Evolutionary conservation across 2,888 invertebrate genomes (phyloP), one percentile per base, ranked within the genome.

Genomic region (Phymatocera aterrima): DNA sequence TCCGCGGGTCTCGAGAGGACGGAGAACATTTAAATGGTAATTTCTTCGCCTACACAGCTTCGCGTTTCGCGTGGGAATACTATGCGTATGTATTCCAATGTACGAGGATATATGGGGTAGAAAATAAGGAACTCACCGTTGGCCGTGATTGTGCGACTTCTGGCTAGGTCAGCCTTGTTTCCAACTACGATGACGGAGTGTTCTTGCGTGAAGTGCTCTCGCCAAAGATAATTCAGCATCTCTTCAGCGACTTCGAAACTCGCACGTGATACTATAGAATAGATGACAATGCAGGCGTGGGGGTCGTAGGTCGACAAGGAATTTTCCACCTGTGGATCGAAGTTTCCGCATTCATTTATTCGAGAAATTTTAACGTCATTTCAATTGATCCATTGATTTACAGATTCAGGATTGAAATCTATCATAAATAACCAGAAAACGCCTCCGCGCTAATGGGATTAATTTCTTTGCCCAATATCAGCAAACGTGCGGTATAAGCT

Each of bases 91-190:
- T 60, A 60, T 8, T 12, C 18, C 15, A 48, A n/a, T 6, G n/a
- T 6, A 3, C 6, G 3, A 48, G 57, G 12, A 37, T 21, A 21
- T 21, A 10, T 40, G 46, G 68, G 24, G 46, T 15, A 12, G 28
- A 68, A 37, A 75, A 75, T 75, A 54, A 40, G 24, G n/a, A 51
- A 87, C 92, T 92, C 90, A 98, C 98, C 98, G 90, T 96, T 95
- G 10, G 95, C 93, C 21, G 95, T 92, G 82, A 98, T 96, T 81
- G 95, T 95, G 83, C 98, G 93, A 3, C 97, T 95, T 83, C 98
- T 93, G 0, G 97, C 98, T 85, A 98, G 92, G 88, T 98, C 98
- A 3, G 97, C 96, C 89, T 98, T 98, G 89, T 98, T 98, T 60
- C 97, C 98, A 1, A 98, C 98, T 15, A 98, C 93, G 80, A 98